Evolutionary conservation across 2,888 invertebrate species (phyloP).

Genomic region (Aphidius colemani): DNA sequence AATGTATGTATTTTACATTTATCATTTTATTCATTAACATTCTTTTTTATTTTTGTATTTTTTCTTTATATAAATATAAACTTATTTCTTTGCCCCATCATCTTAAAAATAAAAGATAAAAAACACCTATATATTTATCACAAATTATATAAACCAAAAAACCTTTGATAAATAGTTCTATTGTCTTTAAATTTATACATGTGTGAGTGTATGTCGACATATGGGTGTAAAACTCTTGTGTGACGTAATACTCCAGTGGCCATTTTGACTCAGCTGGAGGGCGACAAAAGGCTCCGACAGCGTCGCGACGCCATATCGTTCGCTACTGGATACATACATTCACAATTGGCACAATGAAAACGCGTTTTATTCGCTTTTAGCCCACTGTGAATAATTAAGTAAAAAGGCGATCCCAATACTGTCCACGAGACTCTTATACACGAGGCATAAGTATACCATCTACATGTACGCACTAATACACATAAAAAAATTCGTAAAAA

Average conservation of each 20-base stretch:
- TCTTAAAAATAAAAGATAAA: no score
- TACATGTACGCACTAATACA: neutral
- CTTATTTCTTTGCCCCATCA: no score
- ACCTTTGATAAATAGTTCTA: no score
- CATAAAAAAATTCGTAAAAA: neutral
- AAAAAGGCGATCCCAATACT: conserved; percentile 6
- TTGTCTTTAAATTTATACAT: no score
- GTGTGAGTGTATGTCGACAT: no score
- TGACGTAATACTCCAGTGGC: conserved; percentile 52
- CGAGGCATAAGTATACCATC: no score
- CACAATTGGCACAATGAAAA: conserved; percentile 27
- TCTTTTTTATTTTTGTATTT: no score
- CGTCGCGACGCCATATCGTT: conserved; percentile 52
- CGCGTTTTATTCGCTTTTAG: conserved; percentile 12
- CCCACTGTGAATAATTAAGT: neutral
- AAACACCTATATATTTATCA: no score
- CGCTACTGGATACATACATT: conserved; percentile 37
- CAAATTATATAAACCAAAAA: no score
- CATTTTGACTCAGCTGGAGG: conserved; percentile 59
- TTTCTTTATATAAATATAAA: no score
- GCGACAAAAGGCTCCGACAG: conserved; percentile 51
- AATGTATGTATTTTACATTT: no score
- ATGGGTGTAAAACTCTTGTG: conserved; percentile 26
- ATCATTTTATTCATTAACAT: conserved; percentile 13
- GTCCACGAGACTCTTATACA: neutral